Evolutionary conservation across 2,888 invertebrate species (phyloP).

Genomic region (Phytoseiulus persimilis): DNA sequence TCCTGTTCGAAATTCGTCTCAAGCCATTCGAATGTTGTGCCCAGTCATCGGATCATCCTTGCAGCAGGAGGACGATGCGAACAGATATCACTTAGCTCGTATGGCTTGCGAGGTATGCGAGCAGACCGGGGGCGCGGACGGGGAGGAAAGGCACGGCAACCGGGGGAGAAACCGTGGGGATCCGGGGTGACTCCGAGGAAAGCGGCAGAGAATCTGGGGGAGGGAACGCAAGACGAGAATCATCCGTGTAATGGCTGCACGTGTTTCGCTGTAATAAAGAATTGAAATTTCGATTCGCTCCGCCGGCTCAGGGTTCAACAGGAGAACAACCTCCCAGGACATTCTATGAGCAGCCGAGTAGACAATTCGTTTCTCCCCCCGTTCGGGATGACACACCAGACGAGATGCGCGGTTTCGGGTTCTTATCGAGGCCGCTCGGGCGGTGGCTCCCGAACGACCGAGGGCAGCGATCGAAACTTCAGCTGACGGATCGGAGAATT

Average conservation of each 20-base stretch:
- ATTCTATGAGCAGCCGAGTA: neutral
- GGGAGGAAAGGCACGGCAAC: neutral
- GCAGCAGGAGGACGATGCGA: neutral
- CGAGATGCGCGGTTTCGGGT: neutral
- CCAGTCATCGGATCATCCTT: neutral
- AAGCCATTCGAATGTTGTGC: neutral
- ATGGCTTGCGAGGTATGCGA: neutral
- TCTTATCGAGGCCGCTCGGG: neutral
- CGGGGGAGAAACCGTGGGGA: neutral
- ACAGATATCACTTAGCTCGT: neutral
- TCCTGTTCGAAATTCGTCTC: neutral
- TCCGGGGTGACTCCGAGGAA: neutral
- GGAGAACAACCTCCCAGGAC: neutral
- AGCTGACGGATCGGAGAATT: too few relatives aligned
- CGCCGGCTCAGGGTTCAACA: constrained; percentile 19
- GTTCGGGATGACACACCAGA: neutral
- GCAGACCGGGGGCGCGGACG: neutral
- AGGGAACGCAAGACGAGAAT: neutral
- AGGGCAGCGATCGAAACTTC: too few relatives aligned
- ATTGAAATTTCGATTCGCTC: constrained; percentile 36
- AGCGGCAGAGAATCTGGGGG: neutral
- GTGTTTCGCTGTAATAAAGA: constrained; percentile 39
- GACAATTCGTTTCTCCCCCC: neutral
- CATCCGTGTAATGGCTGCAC: constrained; percentile 35
- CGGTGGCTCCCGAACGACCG: neutral